A percentile compares a stretch with the other conserved stretches of the same genome.
Evolutionary conservation across 2,113 vertebrate genomes (phyloP).

Genomic region (Tapirus terrestris): DNA sequence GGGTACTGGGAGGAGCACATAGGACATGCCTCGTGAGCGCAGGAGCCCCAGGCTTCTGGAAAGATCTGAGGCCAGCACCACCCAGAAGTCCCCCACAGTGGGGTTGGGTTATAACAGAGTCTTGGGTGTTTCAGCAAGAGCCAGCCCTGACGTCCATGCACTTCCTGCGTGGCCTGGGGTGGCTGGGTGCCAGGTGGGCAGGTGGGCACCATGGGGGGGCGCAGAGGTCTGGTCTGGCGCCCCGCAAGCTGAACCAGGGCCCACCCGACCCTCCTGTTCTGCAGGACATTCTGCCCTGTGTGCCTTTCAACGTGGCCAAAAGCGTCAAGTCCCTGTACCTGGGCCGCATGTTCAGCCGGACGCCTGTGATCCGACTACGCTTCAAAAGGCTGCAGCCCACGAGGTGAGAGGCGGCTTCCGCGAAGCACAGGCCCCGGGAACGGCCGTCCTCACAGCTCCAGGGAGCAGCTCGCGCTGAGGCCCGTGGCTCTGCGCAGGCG

Average conservation of each 20-base stretch:
- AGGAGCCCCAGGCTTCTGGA: neutral
- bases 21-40: neutral
- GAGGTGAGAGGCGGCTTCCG: slow-evolving; percentile 87
- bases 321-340: slow-evolving; percentile 95
- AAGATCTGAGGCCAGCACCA: neutral
- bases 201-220: neutral
- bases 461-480: too few species aligned
- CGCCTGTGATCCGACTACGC: slow-evolving; percentile 93
- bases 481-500: neutral
- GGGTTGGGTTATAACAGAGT: neutral
- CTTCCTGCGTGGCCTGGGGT: too few species aligned
- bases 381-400: slow-evolving; percentile 94
- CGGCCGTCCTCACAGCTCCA: too few species aligned
- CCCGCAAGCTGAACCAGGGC: neutral
- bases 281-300: slow-evolving; percentile 92
- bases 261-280: neutral
- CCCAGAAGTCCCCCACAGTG: neutral
- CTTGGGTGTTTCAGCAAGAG: neutral
- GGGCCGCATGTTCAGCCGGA: slow-evolving; percentile 95
- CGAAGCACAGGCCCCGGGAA: too few species aligned
- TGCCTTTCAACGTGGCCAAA: slow-evolving; percentile 89
- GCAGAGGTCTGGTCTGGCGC: neutral
- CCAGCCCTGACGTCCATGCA: neutral
- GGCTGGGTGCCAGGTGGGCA: too few species aligned
- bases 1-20: neutral